Evolutionary conservation across 2,888 invertebrate species (phyloP).

Genomic region (Aporophyla lueneburgensis): DNA sequence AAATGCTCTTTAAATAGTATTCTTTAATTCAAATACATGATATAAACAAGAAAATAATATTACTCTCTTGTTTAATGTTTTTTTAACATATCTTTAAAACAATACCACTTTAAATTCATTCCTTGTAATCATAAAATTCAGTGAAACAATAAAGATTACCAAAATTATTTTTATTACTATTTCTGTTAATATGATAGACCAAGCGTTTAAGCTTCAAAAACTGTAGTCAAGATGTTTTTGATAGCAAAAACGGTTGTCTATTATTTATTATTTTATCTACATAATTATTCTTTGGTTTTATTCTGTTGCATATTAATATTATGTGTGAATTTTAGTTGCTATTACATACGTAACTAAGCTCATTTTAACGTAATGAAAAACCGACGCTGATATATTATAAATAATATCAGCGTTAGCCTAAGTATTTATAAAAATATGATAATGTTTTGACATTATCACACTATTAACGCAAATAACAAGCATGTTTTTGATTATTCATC

Average conservation of each 20-base stretch:
- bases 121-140: slow-evolving; percentile 22
- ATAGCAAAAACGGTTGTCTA: slow-evolving; percentile 1
- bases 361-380: not conserved
- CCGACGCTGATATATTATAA: not conserved
- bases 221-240: not conserved
- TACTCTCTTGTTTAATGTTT: not conserved
- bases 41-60: not conserved
- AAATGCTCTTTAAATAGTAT: not conserved
- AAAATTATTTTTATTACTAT: slow-evolving; percentile 5
- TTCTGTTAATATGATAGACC: slow-evolving; percentile 11
- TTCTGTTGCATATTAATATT: slow-evolving; percentile 7
- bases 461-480: slow-evolving; percentile 44
- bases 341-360: not conserved
- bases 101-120: slow-evolving; percentile 13
- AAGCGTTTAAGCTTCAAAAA: slow-evolving; percentile 14
- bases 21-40: not conserved
- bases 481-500: slow-evolving; percentile 44
- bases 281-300: slow-evolving; percentile 1
- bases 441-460: slow-evolving; percentile 9
- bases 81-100: slow-evolving; percentile 1
- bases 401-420: not conserved
- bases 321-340: slow-evolving; percentile 6
- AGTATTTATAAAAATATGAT: not conserved
- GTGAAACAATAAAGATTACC: slow-evolving; percentile 34
- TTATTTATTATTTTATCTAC: slow-evolving; percentile 3